Conservation (phyloP, 2,888 invertebrate species). For the Sinelater perroti region DNA sequence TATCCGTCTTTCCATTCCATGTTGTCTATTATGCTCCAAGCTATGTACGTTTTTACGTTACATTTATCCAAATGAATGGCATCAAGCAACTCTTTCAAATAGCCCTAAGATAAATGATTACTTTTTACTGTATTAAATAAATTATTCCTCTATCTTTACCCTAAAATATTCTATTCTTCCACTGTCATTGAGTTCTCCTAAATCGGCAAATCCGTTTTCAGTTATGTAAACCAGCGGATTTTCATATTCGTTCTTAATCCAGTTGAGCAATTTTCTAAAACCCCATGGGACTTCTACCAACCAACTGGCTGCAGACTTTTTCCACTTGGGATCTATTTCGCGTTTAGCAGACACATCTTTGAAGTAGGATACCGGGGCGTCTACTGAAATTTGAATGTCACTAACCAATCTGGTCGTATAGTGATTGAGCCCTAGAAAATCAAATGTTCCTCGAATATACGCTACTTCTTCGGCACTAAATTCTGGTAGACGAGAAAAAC, state of each 20-base stretch:
- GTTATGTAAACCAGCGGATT: conserved; percentile 68
- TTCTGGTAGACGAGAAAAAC: conserved; percentile 60
- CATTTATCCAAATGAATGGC: conserved; percentile 67
- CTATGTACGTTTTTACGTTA: conserved; percentile 72
- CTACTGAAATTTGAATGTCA: conserved; percentile 48
- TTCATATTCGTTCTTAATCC: conserved; percentile 56
- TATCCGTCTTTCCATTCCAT: conserved; percentile 83
- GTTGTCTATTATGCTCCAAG: conserved; percentile 84
- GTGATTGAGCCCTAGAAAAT: conserved; percentile 74
- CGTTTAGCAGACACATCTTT: conserved; percentile 60
- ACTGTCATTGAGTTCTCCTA: conserved; percentile 62
- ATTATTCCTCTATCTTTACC: conserved; percentile 35
- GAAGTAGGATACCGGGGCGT: conserved; percentile 59
- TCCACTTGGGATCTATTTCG: conserved; percentile 63
- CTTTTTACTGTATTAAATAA: neutral
- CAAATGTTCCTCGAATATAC: conserved; percentile 63
- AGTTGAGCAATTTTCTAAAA: conserved; percentile 65
- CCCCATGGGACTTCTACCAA: conserved; percentile 69
- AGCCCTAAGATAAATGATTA: conserved; percentile 55
- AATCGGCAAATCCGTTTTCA: conserved; percentile 69
- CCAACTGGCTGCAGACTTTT: conserved; percentile 63
- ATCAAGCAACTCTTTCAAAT: conserved; percentile 61
- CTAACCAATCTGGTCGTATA: conserved; percentile 65
- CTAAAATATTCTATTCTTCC: conserved; percentile 59
- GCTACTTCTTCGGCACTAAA: conserved; percentile 60